These are phyloP conservation scores for Graptemys geographica DNA, from an alignment of 2,797 vertebrate species.

Conservation along the genomic window DNA sequence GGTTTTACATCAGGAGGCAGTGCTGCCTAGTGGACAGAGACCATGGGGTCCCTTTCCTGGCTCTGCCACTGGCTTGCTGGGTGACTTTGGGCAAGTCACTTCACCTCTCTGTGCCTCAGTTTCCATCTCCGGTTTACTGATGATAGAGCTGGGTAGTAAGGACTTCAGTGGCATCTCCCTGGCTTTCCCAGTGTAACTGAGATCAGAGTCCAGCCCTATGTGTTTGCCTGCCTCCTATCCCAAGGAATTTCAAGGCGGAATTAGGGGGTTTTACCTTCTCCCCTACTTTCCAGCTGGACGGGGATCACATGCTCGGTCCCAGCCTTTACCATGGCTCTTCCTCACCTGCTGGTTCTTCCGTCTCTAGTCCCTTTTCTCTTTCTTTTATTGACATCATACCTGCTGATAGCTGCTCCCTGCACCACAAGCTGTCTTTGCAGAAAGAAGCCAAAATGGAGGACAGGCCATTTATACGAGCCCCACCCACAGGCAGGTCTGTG, in stretches of 20 bases:
- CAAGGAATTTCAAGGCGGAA: background rate
- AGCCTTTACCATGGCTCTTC: background rate
- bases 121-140: background rate
- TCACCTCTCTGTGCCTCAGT: background rate
- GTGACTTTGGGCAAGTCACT: background rate
- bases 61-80: background rate
- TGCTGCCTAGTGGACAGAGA: background rate
- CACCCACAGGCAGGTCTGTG: background rate
- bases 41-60: background rate
- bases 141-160: background rate
- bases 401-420: background rate
- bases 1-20: background rate
- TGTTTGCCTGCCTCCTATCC: background rate
- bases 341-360: background rate
- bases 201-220: background rate
- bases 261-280: background rate
- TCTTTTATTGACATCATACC: background rate
- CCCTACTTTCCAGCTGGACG: background rate
- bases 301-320: background rate
- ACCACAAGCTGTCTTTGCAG: background rate
- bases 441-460: background rate
- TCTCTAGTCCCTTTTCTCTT: background rate
- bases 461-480: background rate
- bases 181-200: background rate
- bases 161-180: background rate